Evolutionary conservation across 2,797 vertebrate genomes (phyloP).

Genomic region (Schizopygopsis pylzovi): DNA sequence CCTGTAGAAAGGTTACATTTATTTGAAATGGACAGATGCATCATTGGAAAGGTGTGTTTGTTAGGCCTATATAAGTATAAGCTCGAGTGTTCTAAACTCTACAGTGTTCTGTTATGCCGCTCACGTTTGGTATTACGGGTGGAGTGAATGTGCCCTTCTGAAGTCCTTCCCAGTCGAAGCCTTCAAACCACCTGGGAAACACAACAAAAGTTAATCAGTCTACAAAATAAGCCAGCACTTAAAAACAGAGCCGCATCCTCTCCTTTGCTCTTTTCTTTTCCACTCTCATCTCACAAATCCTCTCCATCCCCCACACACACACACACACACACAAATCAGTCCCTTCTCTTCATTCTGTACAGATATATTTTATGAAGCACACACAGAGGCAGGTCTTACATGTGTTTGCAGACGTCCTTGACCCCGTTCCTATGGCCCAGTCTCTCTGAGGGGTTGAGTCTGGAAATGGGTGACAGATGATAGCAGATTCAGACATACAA

Average conservation of each 20-base stretch:
- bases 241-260: conserved; percentile 6
- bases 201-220: conserved; percentile 38
- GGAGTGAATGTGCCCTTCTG: conserved; percentile 70
- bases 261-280: background rate
- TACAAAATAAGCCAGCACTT: conserved; percentile 35
- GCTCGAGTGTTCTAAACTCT: background rate
- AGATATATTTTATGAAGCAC: background rate
- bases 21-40: conserved; percentile 60
- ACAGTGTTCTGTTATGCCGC: conserved; percentile 42
- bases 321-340: conserved; percentile 6
- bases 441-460: conserved; percentile 74
- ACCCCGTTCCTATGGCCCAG: conserved; percentile 76
- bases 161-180: conserved; percentile 80
- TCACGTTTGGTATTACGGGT: conserved; percentile 76
- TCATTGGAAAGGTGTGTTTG: background rate
- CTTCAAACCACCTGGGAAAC: conserved; percentile 80
- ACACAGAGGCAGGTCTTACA: conserved; percentile 66
- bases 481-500: conserved; percentile 29
- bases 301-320: background rate
- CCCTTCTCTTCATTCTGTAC: background rate
- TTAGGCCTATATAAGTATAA: background rate
- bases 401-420: conserved; percentile 81
- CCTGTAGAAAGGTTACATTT: conserved; percentile 50
- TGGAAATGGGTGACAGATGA: conserved; percentile 49
- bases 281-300: conserved; percentile 1